Evolutionary conservation across 2,888 invertebrate genomes (phyloP), one percentile per base, ranked within the genome.

Genomic region (Byasa hedistus): DNA sequence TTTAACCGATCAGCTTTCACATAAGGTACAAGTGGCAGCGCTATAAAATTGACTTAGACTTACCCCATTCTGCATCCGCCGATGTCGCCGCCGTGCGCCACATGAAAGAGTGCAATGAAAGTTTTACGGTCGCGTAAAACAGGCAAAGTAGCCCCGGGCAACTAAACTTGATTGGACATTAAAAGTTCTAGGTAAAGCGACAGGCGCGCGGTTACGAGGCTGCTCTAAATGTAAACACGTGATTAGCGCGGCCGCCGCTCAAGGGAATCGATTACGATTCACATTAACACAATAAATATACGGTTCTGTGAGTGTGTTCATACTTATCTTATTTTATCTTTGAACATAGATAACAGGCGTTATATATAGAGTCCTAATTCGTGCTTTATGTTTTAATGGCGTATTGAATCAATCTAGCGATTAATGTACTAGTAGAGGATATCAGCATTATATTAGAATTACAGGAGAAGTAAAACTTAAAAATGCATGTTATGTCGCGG

Each of bases 11-110:
- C 44, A 69, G 61, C 68, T 79, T 81, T 77, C 74, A 75, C 78
- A 76, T 82, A 85, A 85, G 84, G 85, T 77, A 87, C 86, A 87
- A 87, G 86, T 85, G 73, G 76, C 77, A 72, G 70, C 73, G 78
- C 74, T 82, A 84, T 87, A 87, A 87, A 86, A 70, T 72, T 68
- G 72, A 86, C 39, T 39, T 39, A 39, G 39, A 39, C 93, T 93
- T 89, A 93, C 93, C 92, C 93, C 93, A 86, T 93, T 93, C 93
- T 93, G 87, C 79, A 81, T 78, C 79, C 81, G 79, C 71, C 77
- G 79, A 69, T 76, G 78, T 75, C 76, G 78, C 75, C 75, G 76
- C 72, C 79, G 76, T 77, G 81, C 85, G 78, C 84, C 91, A 89
- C 91, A 91, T 90, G 89, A 91, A 88, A 86, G 81, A 86, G 81